Percentiles rank a stretch among this genome's conserved stretches.
These are phyloP conservation scores for Aradophagus sp. DNA, from an alignment of 1,140 invertebrate genomes.

Conservation along the genomic window DNA sequence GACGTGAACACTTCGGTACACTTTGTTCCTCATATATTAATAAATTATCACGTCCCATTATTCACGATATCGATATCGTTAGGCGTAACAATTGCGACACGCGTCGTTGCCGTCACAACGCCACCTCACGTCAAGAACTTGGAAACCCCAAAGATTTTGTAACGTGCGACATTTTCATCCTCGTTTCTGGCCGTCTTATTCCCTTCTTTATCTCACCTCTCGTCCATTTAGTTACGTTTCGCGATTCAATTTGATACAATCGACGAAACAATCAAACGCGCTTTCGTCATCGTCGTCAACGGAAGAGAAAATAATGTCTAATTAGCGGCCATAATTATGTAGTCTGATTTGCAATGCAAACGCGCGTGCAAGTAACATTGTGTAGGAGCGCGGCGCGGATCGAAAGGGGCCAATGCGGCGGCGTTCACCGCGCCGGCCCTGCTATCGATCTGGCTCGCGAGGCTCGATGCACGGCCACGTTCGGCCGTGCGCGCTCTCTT, in stretches of 20 bases:
- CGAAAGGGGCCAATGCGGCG: conserved; percentile 41
- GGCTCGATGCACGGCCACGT: conserved; percentile 20
- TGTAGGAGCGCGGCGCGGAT: conserved; percentile 28
- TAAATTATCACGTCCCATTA: too few relatives aligned
- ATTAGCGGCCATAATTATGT: conserved; percentile 53
- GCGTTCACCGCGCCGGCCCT: conserved; percentile 48
- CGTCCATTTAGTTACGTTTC: too few relatives aligned
- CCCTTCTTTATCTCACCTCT: too few relatives aligned
- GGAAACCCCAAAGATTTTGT: conserved; percentile 26
- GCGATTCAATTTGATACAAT: conserved; percentile 33
- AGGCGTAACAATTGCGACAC: too few relatives aligned
- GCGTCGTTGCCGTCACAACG: too few relatives aligned
- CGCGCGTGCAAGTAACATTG: conserved; percentile 33
- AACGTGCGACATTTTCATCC: conserved; percentile 24
- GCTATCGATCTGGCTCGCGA: conserved; percentile 56
- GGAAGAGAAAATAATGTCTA: conserved; percentile 52
- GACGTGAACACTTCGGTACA: too few relatives aligned
- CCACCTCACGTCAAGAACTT: too few relatives aligned
- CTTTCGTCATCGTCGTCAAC: conserved; percentile 49
- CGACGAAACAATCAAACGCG: conserved; percentile 38
- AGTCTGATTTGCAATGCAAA: conserved; percentile 49
- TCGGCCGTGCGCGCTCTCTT: too few relatives aligned
- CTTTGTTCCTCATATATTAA: too few relatives aligned
- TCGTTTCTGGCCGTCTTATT: too few relatives aligned
- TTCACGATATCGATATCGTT: too few relatives aligned